phyloP scores from a whole-genome alignment of 2,888 invertebrate species.

The Julus scandinavius region DNA sequence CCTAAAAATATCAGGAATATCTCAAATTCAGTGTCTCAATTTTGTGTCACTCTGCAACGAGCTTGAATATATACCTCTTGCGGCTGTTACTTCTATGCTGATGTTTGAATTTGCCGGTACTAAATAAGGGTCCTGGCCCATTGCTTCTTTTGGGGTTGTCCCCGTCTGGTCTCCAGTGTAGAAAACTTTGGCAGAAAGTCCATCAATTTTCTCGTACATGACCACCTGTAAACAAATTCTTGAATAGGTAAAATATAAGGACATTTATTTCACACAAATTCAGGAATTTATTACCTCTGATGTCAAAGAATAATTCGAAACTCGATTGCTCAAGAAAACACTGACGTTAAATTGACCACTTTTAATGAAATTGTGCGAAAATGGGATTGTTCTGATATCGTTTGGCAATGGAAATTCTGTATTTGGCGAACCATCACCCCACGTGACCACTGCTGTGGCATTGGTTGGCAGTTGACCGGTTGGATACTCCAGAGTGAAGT shows the following conservation, averaged over 20 bases:
- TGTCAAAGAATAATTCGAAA: constrained; percentile 48
- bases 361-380: constrained; percentile 25
- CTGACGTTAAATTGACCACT: constrained; percentile 50
- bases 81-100: constrained; percentile 34
- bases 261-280: background rate
- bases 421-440: constrained; percentile 26
- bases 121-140: background rate
- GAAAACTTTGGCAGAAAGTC: constrained; percentile 37
- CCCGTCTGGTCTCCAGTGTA: background rate
- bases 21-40: background rate
- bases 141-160: constrained; percentile 19
- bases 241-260: background rate
- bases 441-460: constrained; percentile 47
- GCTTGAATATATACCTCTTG: constrained; percentile 18
- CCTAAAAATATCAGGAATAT: constrained; percentile 32
- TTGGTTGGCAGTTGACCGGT: constrained; percentile 44
- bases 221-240: background rate
- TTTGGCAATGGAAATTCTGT: constrained; percentile 7
- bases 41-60: background rate
- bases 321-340: constrained; percentile 48
- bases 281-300: constrained; percentile 29
- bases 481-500: constrained; percentile 34
- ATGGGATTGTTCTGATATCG: background rate
- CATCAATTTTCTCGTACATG: constrained; percentile 48
- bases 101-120: constrained; percentile 43